phyloP scores from a whole-genome alignment of 1,140 invertebrate species.

The Mylabris phalerata region DNA sequence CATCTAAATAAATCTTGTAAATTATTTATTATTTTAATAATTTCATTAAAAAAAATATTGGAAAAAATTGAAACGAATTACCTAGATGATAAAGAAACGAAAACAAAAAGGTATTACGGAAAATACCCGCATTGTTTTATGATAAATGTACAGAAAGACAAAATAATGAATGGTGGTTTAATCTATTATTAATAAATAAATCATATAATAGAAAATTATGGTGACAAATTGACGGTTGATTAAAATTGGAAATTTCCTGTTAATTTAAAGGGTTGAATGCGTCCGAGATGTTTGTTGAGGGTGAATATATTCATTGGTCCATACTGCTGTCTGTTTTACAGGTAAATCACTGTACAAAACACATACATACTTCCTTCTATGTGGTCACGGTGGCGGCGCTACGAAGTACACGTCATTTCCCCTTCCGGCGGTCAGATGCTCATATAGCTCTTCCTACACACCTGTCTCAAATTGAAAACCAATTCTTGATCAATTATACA shows the following conservation, averaged over 20 bases:
- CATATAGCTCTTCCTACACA: constrained; percentile 4
- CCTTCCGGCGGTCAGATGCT: constrained; percentile 22
- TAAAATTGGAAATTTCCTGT: constrained; percentile 9
- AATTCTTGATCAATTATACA: too few species aligned
- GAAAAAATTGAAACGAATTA: too few species aligned
- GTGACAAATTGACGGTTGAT: too few species aligned
- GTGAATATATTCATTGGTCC: not conserved
- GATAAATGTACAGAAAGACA: too few species aligned
- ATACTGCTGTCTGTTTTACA: not conserved
- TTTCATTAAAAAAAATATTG: not conserved
- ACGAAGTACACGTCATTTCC: constrained; percentile 25
- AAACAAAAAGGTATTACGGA: too few species aligned
- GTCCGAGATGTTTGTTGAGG: constrained; percentile 2
- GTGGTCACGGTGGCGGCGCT: constrained; percentile 26
- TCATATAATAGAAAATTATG: too few species aligned
- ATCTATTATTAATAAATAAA: too few species aligned
- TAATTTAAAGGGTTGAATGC: not conserved
- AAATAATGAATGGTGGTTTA: too few species aligned
- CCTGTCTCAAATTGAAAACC: not conserved
- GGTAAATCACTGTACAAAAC: constrained; percentile 28
- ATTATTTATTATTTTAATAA: not conserved
- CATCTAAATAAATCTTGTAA: not conserved
- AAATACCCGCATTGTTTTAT: too few species aligned
- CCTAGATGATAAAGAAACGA: too few species aligned
- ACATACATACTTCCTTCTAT: constrained; percentile 22